These are phyloP conservation scores for Drosophila dives DNA, from an alignment of 2,888 invertebrate genomes.

Conservation along the genomic window DNA sequence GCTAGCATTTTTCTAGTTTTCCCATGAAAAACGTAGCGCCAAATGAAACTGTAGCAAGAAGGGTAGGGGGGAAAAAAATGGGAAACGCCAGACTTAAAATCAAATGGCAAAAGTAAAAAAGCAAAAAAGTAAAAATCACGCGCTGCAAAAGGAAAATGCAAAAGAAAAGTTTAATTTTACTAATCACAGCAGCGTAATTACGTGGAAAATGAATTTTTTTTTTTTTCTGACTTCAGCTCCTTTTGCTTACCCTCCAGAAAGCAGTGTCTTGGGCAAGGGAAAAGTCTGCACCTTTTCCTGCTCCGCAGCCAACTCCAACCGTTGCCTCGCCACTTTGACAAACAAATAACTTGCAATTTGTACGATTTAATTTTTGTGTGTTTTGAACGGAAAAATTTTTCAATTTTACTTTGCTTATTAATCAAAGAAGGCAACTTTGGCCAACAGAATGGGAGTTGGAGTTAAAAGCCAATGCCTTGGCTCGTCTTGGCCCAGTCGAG, in stretches of 20 bases:
- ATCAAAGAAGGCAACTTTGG: constrained; percentile 61
- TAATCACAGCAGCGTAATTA: constrained; percentile 85
- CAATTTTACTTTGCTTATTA: constrained; percentile 82
- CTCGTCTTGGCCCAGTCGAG: constrained; percentile 10
- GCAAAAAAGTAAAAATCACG: constrained; percentile 68
- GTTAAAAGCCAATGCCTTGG: constrained; percentile 30
- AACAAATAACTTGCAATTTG: constrained; percentile 84
- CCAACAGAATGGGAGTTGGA: background rate
- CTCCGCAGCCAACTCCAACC: background rate
- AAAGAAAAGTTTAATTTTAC: constrained; percentile 84
- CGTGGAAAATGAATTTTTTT: constrained; percentile 84
- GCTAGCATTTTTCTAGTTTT: constrained; percentile 69
- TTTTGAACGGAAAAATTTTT: constrained; percentile 68
- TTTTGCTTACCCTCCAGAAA: constrained; percentile 8
- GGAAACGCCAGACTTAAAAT: constrained; percentile 34
- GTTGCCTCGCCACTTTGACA: constrained; percentile 17
- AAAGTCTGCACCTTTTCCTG: constrained; percentile 42
- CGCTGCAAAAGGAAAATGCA: constrained; percentile 66
- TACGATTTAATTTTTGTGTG: constrained; percentile 82
- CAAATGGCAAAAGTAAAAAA: constrained; percentile 48
- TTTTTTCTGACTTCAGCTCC: constrained; percentile 6
- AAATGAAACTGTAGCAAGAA: constrained; percentile 72
- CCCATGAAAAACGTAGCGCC: constrained; percentile 83
- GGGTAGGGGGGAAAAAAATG: background rate
- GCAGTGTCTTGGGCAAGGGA: constrained; percentile 29